phyloP scores from a whole-genome alignment of 92 coral and sea anemone genomes.

The Porites rus region DNA sequence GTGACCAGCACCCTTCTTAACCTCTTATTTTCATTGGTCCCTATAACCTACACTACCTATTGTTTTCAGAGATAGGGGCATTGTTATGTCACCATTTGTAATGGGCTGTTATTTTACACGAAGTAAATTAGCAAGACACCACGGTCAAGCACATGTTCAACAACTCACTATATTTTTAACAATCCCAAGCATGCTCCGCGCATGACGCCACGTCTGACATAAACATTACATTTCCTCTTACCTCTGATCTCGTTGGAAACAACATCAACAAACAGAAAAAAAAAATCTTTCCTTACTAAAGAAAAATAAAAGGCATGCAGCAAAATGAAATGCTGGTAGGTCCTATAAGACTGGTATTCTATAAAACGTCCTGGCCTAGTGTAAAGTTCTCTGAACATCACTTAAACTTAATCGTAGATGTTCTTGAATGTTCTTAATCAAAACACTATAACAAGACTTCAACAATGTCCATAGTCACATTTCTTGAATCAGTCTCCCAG shows the following conservation, averaged over 20 bases:
- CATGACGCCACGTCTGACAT: background rate
- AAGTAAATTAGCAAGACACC: too few relatives aligned
- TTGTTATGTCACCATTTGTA: too few relatives aligned
- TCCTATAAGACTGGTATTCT: background rate
- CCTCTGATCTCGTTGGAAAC: background rate
- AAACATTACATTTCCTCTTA: slow-evolving; percentile 1
- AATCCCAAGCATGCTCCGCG: too few relatives aligned
- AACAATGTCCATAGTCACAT: background rate
- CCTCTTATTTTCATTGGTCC: too few relatives aligned
- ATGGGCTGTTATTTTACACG: too few relatives aligned
- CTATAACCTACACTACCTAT: too few relatives aligned
- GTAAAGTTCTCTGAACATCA: background rate
- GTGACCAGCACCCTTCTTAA: too few relatives aligned
- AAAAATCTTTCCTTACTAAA: background rate
- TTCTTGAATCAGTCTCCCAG: background rate
- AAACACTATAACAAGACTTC: background rate
- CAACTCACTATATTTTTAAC: too few relatives aligned
- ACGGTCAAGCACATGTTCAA: too few relatives aligned
- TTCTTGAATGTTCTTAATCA: background rate
- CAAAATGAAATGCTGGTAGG: background rate
- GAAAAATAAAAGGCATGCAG: slow-evolving; percentile 5
- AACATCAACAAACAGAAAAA: background rate
- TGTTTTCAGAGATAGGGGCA: too few relatives aligned
- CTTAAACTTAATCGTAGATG: background rate
- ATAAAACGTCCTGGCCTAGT: background rate